Base-by-base conservation (phyloP, 2,888 invertebrate genomes). In the Drosophila eohydei region DNA sequence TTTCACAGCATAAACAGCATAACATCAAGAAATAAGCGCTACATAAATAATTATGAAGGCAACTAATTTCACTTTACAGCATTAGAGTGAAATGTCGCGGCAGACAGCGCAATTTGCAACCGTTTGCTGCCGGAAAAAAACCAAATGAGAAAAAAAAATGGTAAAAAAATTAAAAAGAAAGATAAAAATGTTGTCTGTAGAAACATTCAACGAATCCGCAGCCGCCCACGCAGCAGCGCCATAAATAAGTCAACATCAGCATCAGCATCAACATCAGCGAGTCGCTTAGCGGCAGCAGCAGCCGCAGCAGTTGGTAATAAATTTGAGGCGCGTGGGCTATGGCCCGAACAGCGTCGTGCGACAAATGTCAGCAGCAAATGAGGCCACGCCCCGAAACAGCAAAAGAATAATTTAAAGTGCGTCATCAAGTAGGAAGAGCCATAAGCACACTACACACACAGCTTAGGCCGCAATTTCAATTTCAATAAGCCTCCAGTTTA, bases 101-200 rank as follows among this genome's bases (percentile, higher is more conserved):
- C 32, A 34, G 50, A 50, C 50, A 50, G 71, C 66, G 78, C 78
- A 80, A 83, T 88, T 86, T 86, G 89, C 85, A 89, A 86, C 85
- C 89, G 87, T 90, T 86, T 89, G 89, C 90, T 80, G 90, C 86
- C 80, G 83, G 84, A 86, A 87, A 69, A 57, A 54, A 44, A 9
- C 30, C 64, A 59, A 55, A 48, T 9, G 11, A 41, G 58, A 60
- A 67, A 54, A 62, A 51, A 57, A 38, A 38, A 8, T n/a, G 51
- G n/a, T 11, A 46, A 46, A 12, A 52, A 52, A 52, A 36, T 36
- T 36, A 50, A 50, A 32, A 50, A 50, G 50, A 50, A 21, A 50
- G 50, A 50, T 50, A 50, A 50, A 32, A 50, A 12, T 50, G 16
- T 54, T 40, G 38, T 21, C 58, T 12, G 26, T 41, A 36, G 50